Base-by-base conservation (phyloP, 2,888 invertebrate genomes). In the Sericinus montela region DNA sequence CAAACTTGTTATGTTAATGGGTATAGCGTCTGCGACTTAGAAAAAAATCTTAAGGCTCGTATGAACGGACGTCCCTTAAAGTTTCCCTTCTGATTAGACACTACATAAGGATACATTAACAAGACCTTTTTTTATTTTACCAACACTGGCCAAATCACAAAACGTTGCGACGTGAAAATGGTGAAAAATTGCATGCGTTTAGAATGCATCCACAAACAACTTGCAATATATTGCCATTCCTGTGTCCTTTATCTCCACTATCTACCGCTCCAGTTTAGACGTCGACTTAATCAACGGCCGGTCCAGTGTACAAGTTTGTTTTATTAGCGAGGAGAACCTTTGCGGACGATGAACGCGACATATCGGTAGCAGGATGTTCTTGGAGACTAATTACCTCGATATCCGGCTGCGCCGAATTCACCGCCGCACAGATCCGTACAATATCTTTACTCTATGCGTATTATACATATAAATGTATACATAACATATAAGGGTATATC, bases 1-100 rank as follows among this genome's bases (percentile, higher is more conserved):
- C 49, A 23, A 38, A 45, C 49, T 43, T 19, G 48, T 44, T 44
- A 10, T 11, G 40, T 14, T 49, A 49, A 49, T 49, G 49, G 49
- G 44, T n/a, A 45, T 49, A 35, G 49, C 49, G 40, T 49, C 40
- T 45, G 40, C 30, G 49, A 49, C 35, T 49, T 40, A 45, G 35
- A 45, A 40, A 48, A 45, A 19, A 28, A n/a, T 28, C 37, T 29
- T 38, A 44, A 38, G 34, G 29, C 16, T 25, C 8, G 32, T 4
- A 32, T 32, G 29, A n/a, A 8, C n/a, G 15, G 32, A 29, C 14
- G 34, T 29, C 35, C 23, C 44, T 49, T 40, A 23, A 45, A 40
- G 34, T 44, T 49, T 49, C 49, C 44, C 40, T 45, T 49, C 45
- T 49, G 45, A 49, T 49, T 49, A 40, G 28, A 30, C 14, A n/a